Base-by-base conservation (phyloP, 2,797 vertebrate genomes). In the Clarias laeviceps region DNA sequence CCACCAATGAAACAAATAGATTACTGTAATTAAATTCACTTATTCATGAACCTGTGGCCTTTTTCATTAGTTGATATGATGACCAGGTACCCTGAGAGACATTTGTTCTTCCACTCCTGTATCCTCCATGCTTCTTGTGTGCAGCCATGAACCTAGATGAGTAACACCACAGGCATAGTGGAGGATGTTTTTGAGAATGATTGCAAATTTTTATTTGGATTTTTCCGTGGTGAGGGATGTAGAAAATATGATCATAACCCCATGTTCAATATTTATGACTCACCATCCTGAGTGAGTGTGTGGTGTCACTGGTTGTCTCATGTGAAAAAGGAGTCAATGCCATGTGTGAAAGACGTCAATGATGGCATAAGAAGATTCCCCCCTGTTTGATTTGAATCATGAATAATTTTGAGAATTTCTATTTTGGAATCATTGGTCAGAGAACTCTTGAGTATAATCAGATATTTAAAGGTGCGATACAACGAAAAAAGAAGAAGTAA, bases 81-180 rank as follows among this genome's bases (percentile, higher is more conserved):
- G 45, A 76, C 64, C 56, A n/a, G n/a, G 32, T 81, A 17, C 40
- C 64, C 20, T 78, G 45, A 12, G 50, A 79, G 57, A 66, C 27
- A 76, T 82, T 82, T 76, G 50, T 57, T 85, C 17, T 85, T 6
- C 27, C 5, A 74, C n/a, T 82, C 84, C 73, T 78, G 61, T 61
- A 64, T 45, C 57, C 79, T 40, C 57, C 76, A 50, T 85, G 62
- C 45, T 70, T 62, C 72, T 59, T 85, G 37, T 78, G 84, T 45
- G 59, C 6, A 7, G 17, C 17, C 34, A 62, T 9, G 14, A 27
- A 62, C 12, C 14, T 4, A 22, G 57, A 40, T 17, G 57, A 40
- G 57, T 37, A 79, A 61, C 2, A 37, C 1, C 5, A 40, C 7
- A 7, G 34, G 0, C 14, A 64, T 17, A 62, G 18, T 45, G 61